Evolutionary conservation across 2,113 vertebrate genomes (phyloP).

Genomic region (Onychostruthus taczanowskii): DNA sequence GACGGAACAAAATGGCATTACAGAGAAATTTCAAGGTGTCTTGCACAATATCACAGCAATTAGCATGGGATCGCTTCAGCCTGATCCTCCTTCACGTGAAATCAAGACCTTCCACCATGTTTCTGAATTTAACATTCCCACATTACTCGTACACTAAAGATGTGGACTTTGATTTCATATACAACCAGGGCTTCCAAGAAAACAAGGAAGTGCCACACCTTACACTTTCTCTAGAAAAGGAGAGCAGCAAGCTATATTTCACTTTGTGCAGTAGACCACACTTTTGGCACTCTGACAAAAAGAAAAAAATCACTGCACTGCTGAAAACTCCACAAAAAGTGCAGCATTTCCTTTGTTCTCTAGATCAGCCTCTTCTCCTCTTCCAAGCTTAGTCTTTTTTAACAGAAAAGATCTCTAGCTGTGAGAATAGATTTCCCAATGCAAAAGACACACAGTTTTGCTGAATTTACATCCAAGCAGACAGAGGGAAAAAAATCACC

Average conservation of each 20-base stretch:
- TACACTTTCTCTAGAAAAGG: background rate
- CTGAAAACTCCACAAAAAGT: background rate
- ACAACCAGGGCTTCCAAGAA: background rate
- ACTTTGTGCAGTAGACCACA: background rate
- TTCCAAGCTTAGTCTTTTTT: background rate
- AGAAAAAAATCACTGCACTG: background rate
- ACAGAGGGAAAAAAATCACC: background rate
- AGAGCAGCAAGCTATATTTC: background rate
- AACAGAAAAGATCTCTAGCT: background rate
- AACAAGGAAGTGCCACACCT: background rate
- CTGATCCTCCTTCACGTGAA: background rate
- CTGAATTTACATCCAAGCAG: background rate
- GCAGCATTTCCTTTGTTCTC: background rate
- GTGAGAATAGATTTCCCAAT: background rate
- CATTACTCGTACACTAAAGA: background rate
- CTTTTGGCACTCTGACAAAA: background rate
- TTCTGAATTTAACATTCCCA: background rate
- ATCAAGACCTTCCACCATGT: background rate
- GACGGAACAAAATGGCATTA: slow-evolving; percentile 15
- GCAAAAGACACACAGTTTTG: background rate
- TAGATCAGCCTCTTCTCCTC: background rate
- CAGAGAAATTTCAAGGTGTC: slow-evolving; percentile 26
- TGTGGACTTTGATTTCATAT: background rate
- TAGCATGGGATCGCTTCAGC: background rate
- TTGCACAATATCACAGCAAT: background rate